phyloP scores from a whole-genome alignment of 1,140 invertebrate species.

The Teleopsis dalmanni region DNA sequence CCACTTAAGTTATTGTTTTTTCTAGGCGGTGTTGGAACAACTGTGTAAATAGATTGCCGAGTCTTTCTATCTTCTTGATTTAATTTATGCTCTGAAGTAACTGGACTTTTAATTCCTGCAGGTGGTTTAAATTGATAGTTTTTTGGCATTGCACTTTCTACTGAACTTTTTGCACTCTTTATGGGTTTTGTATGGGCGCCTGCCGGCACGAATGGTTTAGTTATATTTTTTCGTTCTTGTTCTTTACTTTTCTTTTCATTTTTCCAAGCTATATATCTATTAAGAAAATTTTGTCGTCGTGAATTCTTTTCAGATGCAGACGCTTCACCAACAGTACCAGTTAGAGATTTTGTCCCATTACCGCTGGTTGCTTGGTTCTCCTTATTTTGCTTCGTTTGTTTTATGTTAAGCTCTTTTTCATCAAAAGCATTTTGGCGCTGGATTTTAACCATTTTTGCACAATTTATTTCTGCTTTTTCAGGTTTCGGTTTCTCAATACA shows the following conservation, averaged over 20 bases:
- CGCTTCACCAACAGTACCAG: neutral
- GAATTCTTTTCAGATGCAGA: neutral
- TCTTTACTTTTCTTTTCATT: neutral
- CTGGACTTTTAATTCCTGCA: conserved; percentile 4
- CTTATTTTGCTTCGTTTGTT: neutral
- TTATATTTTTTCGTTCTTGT: neutral
- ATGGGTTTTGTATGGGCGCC: neutral
- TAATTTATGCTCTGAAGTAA: neutral
- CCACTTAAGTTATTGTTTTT: no score
- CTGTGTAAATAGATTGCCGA: conserved; percentile 11
- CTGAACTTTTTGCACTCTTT: neutral
- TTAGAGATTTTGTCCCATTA: neutral
- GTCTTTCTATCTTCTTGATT: neutral
- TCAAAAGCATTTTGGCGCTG: neutral
- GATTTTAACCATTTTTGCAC: neutral
- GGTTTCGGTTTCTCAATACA: neutral
- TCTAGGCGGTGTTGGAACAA: conserved; percentile 9
- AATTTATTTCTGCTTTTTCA: neutral
- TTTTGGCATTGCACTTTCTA: conserved; percentile 8
- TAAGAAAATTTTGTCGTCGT: conserved; percentile 1
- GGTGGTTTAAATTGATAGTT: conserved; percentile 9
- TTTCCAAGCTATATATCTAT: conserved; percentile 3
- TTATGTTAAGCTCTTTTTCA: neutral
- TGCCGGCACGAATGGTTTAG: conserved; percentile 1
- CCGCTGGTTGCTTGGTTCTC: neutral